Conservation (phyloP, 2,888 invertebrate genomes). For the Zonitis immaculata region DNA sequence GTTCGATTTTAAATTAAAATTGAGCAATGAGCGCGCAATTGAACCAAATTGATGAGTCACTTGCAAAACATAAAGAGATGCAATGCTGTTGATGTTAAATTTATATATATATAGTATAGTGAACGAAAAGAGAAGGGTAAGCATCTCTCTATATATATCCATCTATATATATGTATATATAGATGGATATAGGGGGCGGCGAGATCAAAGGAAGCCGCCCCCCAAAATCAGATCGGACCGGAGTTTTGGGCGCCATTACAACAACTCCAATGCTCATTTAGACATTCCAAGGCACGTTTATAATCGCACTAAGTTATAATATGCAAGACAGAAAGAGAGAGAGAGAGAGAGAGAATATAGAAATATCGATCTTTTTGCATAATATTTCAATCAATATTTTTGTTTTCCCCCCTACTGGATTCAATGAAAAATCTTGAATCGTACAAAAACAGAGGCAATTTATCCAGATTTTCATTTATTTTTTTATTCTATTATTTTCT, state of each 20-base stretch:
- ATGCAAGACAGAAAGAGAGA: too few relatives aligned
- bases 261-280: slow-evolving; percentile 48
- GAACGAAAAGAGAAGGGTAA: slow-evolving; percentile 32
- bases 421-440: background rate
- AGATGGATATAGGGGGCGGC: slow-evolving; percentile 53
- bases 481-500: too few relatives aligned
- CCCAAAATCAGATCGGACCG: slow-evolving; percentile 45
- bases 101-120: too few relatives aligned
- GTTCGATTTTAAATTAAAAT: slow-evolving; percentile 33
- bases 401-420: too few relatives aligned
- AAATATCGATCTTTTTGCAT: too few relatives aligned
- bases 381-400: too few relatives aligned
- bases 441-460: slow-evolving; percentile 10
- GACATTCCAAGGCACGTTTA: slow-evolving; percentile 42
- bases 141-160: too few relatives aligned
- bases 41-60: slow-evolving; percentile 49
- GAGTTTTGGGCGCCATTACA: slow-evolving; percentile 47
- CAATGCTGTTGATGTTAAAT: slow-evolving; percentile 24
- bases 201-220: slow-evolving; percentile 61
- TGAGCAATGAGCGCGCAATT: slow-evolving; percentile 32
- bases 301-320: slow-evolving; percentile 29
- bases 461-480: slow-evolving; percentile 12
- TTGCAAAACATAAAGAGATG: slow-evolving; percentile 48
- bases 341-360: too few relatives aligned
- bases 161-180: too few relatives aligned